Base-by-base conservation (phyloP, 2,113 vertebrate species). In the Forbesichthys agassizii region DNA sequence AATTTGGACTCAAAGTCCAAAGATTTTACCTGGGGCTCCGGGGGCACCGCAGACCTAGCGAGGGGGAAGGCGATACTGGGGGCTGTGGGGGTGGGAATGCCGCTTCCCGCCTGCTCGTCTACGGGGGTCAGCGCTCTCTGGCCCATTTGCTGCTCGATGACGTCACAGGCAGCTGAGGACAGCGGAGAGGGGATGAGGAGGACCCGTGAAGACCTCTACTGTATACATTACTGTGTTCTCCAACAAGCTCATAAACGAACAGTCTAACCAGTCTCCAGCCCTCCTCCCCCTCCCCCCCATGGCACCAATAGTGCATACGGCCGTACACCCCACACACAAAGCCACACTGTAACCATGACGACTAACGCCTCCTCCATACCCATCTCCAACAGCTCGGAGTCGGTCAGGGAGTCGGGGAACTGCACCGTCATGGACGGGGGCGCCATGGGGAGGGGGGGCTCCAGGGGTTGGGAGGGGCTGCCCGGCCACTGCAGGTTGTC, bases 401-500 rank as follows among this genome's bases (percentile, higher is more conserved):
- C 95, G 0, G 84, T 92, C 74, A 94, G 86, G 69, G 94, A 93
- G 71, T 93, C 91, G 53, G 47, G 91, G 63, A 84, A 74, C 14
- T 84, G 85, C 27, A 27, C 27, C 27, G 27, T 27, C 27, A 27
- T 27, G 27, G 27, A 2, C 27, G n/a, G 78, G 33, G 8, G 57
- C 16, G 5, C 64, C 61, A 14, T 87, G 86, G 9, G 93, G 90
- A 5, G 66, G 69, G 71, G 85, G 58, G 81, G 87, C 51, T 98
- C 96, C 0, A 93, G 93, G 73, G 84, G 87, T 42, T 98, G 98
- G 2, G 96, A 97, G 16, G 95, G 95, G 84, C 95, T 96, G 0
- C 91, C 90, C 0, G 96, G 96, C 98, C 98, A 99, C 87, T 98
- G 96, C 11, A 98, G 53, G 66, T 96, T 97, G 86, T 96, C 98